Percentiles rank a stretch among this genome's conserved stretches.
These are phyloP conservation scores for Epirrita christyi DNA, from an alignment of 2,888 invertebrate genomes.

Conservation along the genomic window DNA sequence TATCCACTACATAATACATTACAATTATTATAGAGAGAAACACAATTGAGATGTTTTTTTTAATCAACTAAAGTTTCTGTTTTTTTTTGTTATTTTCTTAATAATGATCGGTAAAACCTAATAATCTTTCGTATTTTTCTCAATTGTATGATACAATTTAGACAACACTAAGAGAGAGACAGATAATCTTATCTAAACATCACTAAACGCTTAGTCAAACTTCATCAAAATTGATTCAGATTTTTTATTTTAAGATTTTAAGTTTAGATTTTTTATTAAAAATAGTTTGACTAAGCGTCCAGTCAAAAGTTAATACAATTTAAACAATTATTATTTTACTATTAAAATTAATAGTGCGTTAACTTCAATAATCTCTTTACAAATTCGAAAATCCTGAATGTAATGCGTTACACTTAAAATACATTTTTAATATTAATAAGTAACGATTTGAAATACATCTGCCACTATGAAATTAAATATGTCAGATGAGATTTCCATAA, in stretches of 20 bases:
- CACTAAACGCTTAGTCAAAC: slow-evolving; percentile 27
- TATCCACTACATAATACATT: slow-evolving; percentile 19
- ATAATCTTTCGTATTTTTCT: slow-evolving; percentile 3
- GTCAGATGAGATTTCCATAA: slow-evolving; percentile 22
- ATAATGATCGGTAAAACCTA: neutral
- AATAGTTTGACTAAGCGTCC: slow-evolving; percentile 9
- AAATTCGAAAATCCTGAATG: slow-evolving; percentile 27
- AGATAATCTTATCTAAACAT: slow-evolving; percentile 20
- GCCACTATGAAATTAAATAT: slow-evolving; percentile 50
- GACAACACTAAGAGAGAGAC: slow-evolving; percentile 30
- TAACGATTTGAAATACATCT: slow-evolving; percentile 62
- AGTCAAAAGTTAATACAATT: slow-evolving; percentile 6
- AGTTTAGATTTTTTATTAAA: neutral
- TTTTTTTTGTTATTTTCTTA: neutral
- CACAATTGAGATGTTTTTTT: slow-evolving; percentile 21
- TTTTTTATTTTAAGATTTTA: slow-evolving; percentile 4
- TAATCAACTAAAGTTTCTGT: too few relatives aligned
- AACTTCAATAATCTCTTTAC: slow-evolving; percentile 47
- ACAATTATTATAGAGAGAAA: slow-evolving; percentile 20
- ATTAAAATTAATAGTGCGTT: slow-evolving; percentile 31
- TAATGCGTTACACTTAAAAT: slow-evolving; percentile 38
- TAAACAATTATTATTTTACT: slow-evolving; percentile 17
- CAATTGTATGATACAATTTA: slow-evolving; percentile 22
- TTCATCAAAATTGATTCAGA: slow-evolving; percentile 23
- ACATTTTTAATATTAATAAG: slow-evolving; percentile 53